Evolutionary conservation across 1,140 invertebrate species (phyloP), one percentile per base, ranked within the genome.

Genomic region (Batillaria attramentaria): DNA sequence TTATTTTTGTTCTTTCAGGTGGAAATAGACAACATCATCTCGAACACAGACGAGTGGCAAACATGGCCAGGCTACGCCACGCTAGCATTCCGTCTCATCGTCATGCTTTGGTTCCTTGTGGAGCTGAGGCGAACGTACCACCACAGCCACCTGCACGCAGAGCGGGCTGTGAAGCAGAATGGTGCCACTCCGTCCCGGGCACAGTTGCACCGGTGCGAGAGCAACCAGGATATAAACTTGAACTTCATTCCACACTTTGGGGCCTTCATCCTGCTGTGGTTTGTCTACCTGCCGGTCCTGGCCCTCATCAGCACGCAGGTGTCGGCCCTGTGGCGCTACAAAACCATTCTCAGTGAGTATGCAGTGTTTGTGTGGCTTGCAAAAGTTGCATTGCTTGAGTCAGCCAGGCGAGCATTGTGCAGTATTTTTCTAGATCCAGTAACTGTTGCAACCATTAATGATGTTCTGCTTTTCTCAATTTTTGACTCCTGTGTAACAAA

Each of bases 261-360:
- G 66, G 98, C 98, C 50, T 98, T 97, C 35, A 97, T 97, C 83
- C 92, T 99, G 50, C 97, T 99, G 28, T 99, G 98, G 98, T 99
- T 99, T 87, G 97, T 99, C 82, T 99, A 99, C 91, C 93, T 99
- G 81, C 97, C 97, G 13, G 95, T 98, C 57, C 94, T 99, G 82
- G 97, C 97, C 65, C 93, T 99, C 68, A 96, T 99, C 83, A 96
- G 97, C 42, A 92, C 98, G 76, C 96, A 98, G 92, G 95, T 99
- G 62, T 97, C 97, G 79, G 94, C 97, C 65, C 91, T 99, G 79
- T 99, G 97, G 97, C 94, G 97, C 91, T 97, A 96, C 91, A 99
- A 99, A 92, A 93, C 99, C 85, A 92, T 99, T 78, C 93, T 98
- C 84, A 96, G 97, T 97, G 91, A 94, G 93, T 92, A 73, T 68